A percentile compares a stretch with the other conserved stretches of the same genome.
These are phyloP conservation scores for Galerucella pusilla DNA, from an alignment of 2,888 invertebrate species.

Conservation along the genomic window DNA sequence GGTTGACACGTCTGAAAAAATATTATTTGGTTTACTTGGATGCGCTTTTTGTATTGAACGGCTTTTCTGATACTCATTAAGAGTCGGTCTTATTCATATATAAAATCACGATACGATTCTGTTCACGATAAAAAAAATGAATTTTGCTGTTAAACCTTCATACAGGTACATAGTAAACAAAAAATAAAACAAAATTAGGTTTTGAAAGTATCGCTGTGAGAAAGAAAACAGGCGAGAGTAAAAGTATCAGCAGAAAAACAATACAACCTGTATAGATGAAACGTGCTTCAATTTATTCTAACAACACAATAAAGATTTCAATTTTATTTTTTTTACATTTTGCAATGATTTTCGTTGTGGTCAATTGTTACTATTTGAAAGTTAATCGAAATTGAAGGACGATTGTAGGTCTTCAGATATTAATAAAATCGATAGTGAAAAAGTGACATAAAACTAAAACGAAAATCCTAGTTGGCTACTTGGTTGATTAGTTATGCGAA, in stretches of 20 bases:
- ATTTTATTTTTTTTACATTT: constrained; percentile 19
- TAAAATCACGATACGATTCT: background rate
- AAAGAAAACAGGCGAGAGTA: constrained; percentile 9
- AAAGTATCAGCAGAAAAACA: background rate
- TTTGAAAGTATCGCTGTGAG: background rate
- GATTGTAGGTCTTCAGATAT: constrained; percentile 20
- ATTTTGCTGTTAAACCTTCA: background rate
- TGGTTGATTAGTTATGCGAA: constrained; percentile 44
- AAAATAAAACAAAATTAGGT: background rate
- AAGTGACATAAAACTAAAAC: constrained; percentile 22
- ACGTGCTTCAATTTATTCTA: constrained; percentile 20
- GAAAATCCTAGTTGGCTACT: constrained; percentile 26
- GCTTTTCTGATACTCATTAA: background rate
- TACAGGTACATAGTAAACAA: background rate
- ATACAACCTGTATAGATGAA: constrained; percentile 13
- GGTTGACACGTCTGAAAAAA: background rate
- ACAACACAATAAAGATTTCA: constrained; percentile 21
- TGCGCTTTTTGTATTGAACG: background rate
- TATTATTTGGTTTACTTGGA: background rate
- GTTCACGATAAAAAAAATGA: background rate
- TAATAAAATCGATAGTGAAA: constrained; percentile 23
- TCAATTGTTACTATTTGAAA: constrained; percentile 21
- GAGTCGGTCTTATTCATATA: background rate
- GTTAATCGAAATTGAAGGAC: constrained; percentile 22
- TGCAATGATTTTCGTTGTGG: constrained; percentile 22